Percentiles rank a stretch among this genome's conserved stretches.
phyloP scores from a whole-genome alignment of 2,113 vertebrate species.

The Pelecanoides urinatrix region DNA sequence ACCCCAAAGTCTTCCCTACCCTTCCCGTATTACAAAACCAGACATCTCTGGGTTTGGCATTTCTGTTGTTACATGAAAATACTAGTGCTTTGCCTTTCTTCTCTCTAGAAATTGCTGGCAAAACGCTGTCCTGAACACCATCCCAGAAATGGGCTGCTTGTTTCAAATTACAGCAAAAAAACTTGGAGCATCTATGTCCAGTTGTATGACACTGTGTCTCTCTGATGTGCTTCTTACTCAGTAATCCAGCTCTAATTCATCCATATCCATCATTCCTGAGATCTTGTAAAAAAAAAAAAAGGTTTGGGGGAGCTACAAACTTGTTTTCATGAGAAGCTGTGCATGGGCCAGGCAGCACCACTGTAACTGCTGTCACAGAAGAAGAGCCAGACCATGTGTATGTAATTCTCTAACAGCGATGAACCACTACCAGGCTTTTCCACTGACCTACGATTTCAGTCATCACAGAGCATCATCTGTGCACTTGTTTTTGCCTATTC shows the following conservation, averaged over 20 bases:
- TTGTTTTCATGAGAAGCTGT: not conserved
- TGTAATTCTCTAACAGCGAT: not conserved
- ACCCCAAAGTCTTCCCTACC: not conserved
- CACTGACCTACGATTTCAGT: constrained; percentile 45
- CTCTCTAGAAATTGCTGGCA: not conserved
- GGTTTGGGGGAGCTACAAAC: not conserved
- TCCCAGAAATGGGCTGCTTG: not conserved
- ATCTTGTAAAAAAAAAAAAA: not conserved
- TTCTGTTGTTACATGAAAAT: not conserved
- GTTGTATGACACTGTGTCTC: not conserved
- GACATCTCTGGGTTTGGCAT: not conserved
- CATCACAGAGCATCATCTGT: constrained; percentile 34
- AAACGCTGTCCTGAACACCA: not conserved
- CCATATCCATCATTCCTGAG: not conserved
- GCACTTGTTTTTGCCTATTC: constrained; percentile 27
- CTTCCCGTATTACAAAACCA: not conserved
- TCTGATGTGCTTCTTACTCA: not conserved
- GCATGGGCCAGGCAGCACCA: not conserved
- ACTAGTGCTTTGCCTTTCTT: not conserved
- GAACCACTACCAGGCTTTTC: not conserved
- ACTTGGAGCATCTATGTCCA: not conserved
- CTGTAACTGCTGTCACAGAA: not conserved
- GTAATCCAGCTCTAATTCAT: not conserved
- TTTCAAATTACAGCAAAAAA: not conserved
- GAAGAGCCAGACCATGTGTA: not conserved